phyloP scores from a whole-genome alignment of 2,888 invertebrate genomes.

The Drosophila peninsularis region DNA sequence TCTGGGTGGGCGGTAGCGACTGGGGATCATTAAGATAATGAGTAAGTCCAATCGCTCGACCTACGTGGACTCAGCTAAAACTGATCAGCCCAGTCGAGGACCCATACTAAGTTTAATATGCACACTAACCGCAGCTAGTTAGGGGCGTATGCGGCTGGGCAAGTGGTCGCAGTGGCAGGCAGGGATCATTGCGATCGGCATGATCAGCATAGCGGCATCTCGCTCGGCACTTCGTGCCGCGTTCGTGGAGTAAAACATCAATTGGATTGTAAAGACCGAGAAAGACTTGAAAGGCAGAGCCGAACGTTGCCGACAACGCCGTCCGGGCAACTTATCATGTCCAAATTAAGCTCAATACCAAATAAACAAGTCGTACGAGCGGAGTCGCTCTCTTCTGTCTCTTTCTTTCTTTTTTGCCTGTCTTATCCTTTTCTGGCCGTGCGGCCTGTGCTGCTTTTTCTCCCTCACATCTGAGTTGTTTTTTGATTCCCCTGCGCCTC shows the following conservation, averaged over 20 bases:
- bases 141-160: constrained; percentile 6
- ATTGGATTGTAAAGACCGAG: constrained; percentile 32
- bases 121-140: background rate
- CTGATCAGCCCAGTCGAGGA: background rate
- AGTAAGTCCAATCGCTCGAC: background rate
- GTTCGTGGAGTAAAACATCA: constrained; percentile 64
- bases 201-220: constrained; percentile 4
- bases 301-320: constrained; percentile 67
- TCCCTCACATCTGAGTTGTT: constrained; percentile 1
- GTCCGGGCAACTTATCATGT: constrained; percentile 79
- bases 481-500: constrained; percentile 52
- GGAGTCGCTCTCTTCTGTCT: constrained; percentile 11
- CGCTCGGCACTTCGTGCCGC: constrained; percentile 1
- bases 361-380: constrained; percentile 67
- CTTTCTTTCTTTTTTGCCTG: background rate
- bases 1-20: no score
- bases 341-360: constrained; percentile 76
- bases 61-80: background rate
- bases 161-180: constrained; percentile 6
- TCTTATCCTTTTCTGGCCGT: constrained; percentile 26
- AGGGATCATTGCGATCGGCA: constrained; percentile 2
- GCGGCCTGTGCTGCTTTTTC: constrained; percentile 7
- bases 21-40: background rate
- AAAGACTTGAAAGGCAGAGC: constrained; percentile 61
- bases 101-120: background rate